Conservation (phyloP, 2,113 vertebrate species). For the cat (Felis catus) region F.catus_Fca126_mat1.0 CM031424.1:88806501-88807000, state of each 20-base stretch:
- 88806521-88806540: fast-evolving
- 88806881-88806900: fast-evolving
- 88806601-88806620: background rate
- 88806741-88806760: background rate
- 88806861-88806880: constrained; percentile 29
- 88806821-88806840: constrained; percentile 79
- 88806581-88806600: background rate
- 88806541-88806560: fast-evolving
- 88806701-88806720: fast-evolving
- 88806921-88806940: constrained; percentile 55
- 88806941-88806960: background rate
- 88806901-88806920: background rate
- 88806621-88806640: background rate
- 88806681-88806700: background rate
- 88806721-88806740: background rate
- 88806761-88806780: fast-evolving
- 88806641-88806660: fast-evolving
- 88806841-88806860: constrained; percentile 74
- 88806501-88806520: background rate
- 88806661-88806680: fast-evolving
- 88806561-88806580: background rate
- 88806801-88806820: constrained; percentile 84
- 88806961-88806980: constrained; percentile 66
- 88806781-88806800: constrained; percentile 85
- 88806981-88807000: constrained; percentile 40